Conservation (phyloP, 1,140 invertebrate species). For the Argopecten irradians region DNA sequence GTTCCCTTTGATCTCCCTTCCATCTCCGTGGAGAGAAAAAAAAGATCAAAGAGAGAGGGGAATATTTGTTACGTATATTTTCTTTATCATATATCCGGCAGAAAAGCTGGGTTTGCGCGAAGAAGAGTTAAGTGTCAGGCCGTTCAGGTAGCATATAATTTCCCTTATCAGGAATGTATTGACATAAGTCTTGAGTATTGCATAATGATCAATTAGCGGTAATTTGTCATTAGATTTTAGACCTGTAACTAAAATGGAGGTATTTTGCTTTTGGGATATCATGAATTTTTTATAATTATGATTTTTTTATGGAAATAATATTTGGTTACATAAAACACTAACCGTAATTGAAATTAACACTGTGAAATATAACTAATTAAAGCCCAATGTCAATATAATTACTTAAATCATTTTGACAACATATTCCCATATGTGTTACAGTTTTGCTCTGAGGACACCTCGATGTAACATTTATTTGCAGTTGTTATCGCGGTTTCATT, state of each 20-base stretch:
- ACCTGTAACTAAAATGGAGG: too few relatives aligned
- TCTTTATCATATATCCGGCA: constrained; percentile 21
- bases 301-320: not conserved
- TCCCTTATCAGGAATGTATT: not conserved
- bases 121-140: not conserved
- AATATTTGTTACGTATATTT: constrained; percentile 8
- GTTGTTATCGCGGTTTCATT: too few relatives aligned
- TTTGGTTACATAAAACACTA: not conserved
- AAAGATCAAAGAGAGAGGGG: not conserved
- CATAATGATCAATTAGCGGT: not conserved
- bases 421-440: too few relatives aligned
- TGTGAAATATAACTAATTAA: too few relatives aligned
- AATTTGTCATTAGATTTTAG: not conserved
- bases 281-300: not conserved
- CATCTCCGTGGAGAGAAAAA: not conserved
- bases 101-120: not conserved
- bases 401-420: too few relatives aligned
- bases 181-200: not conserved
- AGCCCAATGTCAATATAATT: too few relatives aligned
- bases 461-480: too few relatives aligned
- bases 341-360: not conserved
- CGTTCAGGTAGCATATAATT: not conserved
- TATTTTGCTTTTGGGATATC: too few relatives aligned
- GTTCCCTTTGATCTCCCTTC: not conserved
- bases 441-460: too few relatives aligned